Base-by-base conservation (phyloP, 2,888 invertebrate genomes). In the Iphiclides podalirius region DNA sequence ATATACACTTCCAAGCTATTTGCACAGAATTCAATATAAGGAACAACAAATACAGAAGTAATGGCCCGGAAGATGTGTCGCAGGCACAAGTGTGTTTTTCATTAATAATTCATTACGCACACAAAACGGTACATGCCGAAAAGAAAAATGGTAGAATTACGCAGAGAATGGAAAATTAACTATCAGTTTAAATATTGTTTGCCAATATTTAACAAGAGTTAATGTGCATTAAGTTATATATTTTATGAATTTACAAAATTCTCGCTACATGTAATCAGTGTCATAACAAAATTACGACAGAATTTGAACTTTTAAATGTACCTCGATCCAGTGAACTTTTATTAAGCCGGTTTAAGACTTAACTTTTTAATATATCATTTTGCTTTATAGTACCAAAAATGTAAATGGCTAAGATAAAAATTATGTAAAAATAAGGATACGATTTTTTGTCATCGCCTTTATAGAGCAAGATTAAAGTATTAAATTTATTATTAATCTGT, bases 261-360 rank as follows among this genome's bases (percentile, higher is more conserved):
- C n/a, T n/a, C n/a, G n/a, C n/a, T n/a, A n/a, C n/a, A n/a, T n/a
- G n/a, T n/a, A n/a, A n/a, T n/a, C n/a, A 16, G 16, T 8, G 11
- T 15, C 28, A 14, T 15, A 20, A 42, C 13, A 13, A 35, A 16
- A 35, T 49, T 49, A 28, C 39, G 44, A 34, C 39, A 49, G 12
- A 31, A 41, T 41, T 41, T 51, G 45, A 51, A 41, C 45, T 33
- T 51, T 51, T 41, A 45, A 40, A 45, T 39, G 28, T 40, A 39
- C 34, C 35, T 44, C 17, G 50, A 37, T 36, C 28, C 36, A 41
- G 26, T 45, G 40, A 50, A 34, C 50, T 50, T 50, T 45, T 39
- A 34, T 50, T 20, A 11, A 50, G 39, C 50, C 38, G 28, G n/a
- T 45, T 44, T 45, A 40, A 17, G 39, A 26, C 43, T 39, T 49